Base-by-base conservation (phyloP, 2,113 vertebrate genomes). In the Chamaea fasciata region DNA sequence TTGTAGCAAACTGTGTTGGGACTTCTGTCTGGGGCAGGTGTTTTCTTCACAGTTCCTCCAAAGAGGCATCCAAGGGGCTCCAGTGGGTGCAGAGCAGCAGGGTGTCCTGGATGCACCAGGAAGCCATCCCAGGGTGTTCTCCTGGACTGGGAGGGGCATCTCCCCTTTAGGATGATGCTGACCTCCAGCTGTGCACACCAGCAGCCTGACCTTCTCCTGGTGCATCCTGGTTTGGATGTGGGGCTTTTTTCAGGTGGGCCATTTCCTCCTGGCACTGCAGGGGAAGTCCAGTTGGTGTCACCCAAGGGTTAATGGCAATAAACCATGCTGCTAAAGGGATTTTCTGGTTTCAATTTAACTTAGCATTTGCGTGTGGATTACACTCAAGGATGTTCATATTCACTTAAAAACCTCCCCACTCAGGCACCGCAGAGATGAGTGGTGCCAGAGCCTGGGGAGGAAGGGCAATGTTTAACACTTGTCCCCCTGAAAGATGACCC, bases 281-380 rank as follows among this genome's bases (percentile, higher is more conserved):
- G 39, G 47, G 4, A 31, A 86, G 47, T 41, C 56, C 68, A n/a
- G 59, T 4, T 52, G 2, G 1, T 28, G 39, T 84, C 64, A 89
- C 30, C 31, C 49, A 35, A 80, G 81, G 55, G 91, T 95, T 87
- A 95, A 95, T 63, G 49, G 47, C 80, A 84, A 65, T 75, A 92
- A 96, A 95, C 55, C 1, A 8, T 90, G 46, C 59, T 27, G 17
- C 85, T 81, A 31, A 57, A 56, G 68, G 33, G 22, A 89, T 81
- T 91, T 95, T 94, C 97, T 92, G 97, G 83, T 96, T 97, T 95
- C 86, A 86, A 85, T 89, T 90, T 94, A 95, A 79, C 83, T 50
- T 23, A 50, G 44, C 81, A 67, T 96, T 93, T 96, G 91, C 59
- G 31, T 96, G 91, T 94, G 83, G 92, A 96, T 83, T 86, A 68